Percentiles rank a stretch among this genome's conserved stretches.
These are phyloP conservation scores for Tricholauxania praeusta DNA, from an alignment of 2,888 invertebrate genomes.

Conservation along the genomic window DNA sequence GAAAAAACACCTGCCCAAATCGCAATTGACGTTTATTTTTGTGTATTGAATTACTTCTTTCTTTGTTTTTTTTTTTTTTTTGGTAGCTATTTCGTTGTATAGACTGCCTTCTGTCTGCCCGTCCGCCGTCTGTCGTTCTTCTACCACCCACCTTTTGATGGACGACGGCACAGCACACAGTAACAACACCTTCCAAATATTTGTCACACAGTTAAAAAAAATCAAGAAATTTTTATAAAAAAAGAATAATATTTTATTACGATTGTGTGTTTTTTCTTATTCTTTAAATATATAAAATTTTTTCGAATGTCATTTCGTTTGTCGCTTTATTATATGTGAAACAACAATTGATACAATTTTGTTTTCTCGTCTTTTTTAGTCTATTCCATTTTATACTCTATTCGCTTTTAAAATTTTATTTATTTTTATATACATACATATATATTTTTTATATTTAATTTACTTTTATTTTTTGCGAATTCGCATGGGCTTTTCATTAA, in stretches of 20 bases:
- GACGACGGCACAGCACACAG: neutral
- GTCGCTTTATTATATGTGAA: too few species aligned
- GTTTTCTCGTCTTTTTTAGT: too few species aligned
- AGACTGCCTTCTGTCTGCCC: constrained; percentile 13
- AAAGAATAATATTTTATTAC: constrained; percentile 9
- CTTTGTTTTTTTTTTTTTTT: neutral
- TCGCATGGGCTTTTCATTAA: too few species aligned
- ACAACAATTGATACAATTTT: too few species aligned
- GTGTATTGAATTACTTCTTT: constrained; percentile 5
- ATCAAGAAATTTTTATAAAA: constrained; percentile 6
- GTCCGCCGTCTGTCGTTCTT: neutral
- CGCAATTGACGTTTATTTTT: constrained; percentile 21
- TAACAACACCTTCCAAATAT: constrained; percentile 10
- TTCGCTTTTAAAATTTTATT: too few species aligned
- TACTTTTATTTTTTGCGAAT: too few species aligned
- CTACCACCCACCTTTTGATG: neutral
- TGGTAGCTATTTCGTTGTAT: neutral
- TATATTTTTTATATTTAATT: too few species aligned
- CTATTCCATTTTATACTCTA: too few species aligned
- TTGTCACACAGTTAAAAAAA: constrained; percentile 30
- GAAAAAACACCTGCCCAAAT: constrained; percentile 37
- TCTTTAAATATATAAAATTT: too few species aligned
- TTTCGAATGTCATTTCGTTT: too few species aligned
- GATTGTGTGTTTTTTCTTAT: neutral
- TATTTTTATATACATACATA: too few species aligned